Evolutionary conservation across 2,113 vertebrate species (phyloP), one percentile per base, ranked within the genome.

Genomic region (Triplophysa siluroides): DNA sequence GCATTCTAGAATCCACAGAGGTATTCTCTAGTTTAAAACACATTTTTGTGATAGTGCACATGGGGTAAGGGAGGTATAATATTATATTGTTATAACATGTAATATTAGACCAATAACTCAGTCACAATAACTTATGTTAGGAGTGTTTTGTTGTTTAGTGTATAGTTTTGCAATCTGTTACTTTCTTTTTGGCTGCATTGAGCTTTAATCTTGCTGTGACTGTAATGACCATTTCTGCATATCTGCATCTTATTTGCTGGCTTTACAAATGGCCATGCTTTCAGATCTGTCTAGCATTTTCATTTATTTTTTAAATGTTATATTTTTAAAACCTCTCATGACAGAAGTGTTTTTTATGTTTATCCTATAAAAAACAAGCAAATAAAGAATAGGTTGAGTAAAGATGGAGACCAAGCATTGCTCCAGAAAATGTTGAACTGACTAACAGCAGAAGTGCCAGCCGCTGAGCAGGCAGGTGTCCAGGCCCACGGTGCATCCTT

Each of bases 391-490:
- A 58, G 19, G 19, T 58, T 58, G 54, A 58, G 8, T 58, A 58
- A 58, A 7, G 0, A 19, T 19, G 8, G 8, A 58, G 6, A 58
- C 50, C 24, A 16, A 74, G 56, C 23, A 26, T 10, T 62, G 38
- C 56, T 61, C 14, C 60, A 26, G n/a, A 62, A 73, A 75, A 43
- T 38, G 14, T 14, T 26, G 73, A 45, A 26, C 9, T 50, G 73
- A 23, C 29, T 60, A 58, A 76, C 5, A 56, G 69, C 23, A 38
- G 26, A 38, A 26, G 58, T 33, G 33, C 38, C n/a, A 29, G 58
- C 60, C 21, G 73, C 58, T 75, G 73, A 75, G 73, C 45, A 54
- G 75, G 62, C 75, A 77, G 75, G 75, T 77, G 75, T 65, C 75
- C 26, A 26, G 64, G 19, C 75, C 75, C 60, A 65, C 66, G 75